Conservation (phyloP, 1,140 invertebrate genomes). For the Sitobion miscanthi region DNA sequence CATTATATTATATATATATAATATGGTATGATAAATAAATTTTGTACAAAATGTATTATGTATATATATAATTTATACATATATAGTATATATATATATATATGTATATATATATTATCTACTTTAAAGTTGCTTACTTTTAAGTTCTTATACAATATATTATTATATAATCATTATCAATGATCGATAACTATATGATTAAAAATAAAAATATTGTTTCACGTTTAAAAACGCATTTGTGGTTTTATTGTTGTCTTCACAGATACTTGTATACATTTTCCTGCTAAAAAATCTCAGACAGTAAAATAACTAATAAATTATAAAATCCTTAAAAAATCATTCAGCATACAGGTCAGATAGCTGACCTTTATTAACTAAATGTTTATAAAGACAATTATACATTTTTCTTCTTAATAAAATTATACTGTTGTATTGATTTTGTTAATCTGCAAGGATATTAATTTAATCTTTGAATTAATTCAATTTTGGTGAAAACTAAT, state of each 20-base stretch:
- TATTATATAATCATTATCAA: constrained; percentile 55
- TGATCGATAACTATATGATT: constrained; percentile 52
- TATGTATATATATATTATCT: constrained; percentile 38
- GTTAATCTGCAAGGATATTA: neutral
- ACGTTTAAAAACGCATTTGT: constrained; percentile 25
- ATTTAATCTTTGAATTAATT: neutral
- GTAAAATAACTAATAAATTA: neutral
- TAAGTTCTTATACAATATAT: constrained; percentile 55
- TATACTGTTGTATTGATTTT: neutral
- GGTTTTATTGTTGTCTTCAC: neutral
- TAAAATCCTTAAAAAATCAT: neutral
- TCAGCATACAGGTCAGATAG: neutral
- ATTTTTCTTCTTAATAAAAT: neutral
- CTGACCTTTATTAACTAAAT: neutral
- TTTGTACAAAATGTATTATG: constrained; percentile 56
- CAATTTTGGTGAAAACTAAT: neutral
- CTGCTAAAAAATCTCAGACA: neutral
- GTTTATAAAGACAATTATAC: neutral
- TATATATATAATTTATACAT: constrained; percentile 56
- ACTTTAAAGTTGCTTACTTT: constrained; percentile 55
- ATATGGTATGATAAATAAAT: constrained; percentile 52
- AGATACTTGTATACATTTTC: neutral
- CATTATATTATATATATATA: neutral
- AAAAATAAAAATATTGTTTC: constrained; percentile 56
- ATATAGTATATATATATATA: constrained; percentile 43